Base-by-base conservation (phyloP, 2,113 vertebrate genomes). In the Scytalopus superciliaris region DNA sequence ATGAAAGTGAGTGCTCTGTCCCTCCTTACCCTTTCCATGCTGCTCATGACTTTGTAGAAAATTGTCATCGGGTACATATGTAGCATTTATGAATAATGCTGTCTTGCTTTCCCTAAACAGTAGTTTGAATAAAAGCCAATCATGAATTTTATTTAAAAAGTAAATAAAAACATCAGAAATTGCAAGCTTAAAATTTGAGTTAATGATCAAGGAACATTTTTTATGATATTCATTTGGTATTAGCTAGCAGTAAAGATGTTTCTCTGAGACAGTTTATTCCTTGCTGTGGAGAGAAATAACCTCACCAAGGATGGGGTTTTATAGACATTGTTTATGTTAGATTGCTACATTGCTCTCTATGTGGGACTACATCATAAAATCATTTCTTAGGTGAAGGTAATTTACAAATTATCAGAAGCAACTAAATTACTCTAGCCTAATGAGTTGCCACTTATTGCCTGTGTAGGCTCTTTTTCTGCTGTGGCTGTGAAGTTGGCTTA, bases 381-480 rank as follows among this genome's bases (percentile, higher is more conserved):
- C 25, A 67, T 91, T 93, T 21, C 10, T 69, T 94, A 80, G 72
- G 82, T 93, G 87, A 83, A 90, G 28, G 83, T 86, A 94, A 95
- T 92, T 95, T 95, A 84, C 60, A 93, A 94, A 92, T 92, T 27
- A 90, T 96, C 59, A 80, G 92, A 86, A 90, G 92, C 76, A 81
- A 94, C 68, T 59, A 93, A 94, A 96, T 95, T 94, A 81, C 83
- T 89, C 42, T 47, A 74, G 67, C 83, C 94, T 90, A 95, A 97
- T 92, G 83, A 94, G 45, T 95, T 94, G 83, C 87, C 70, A 81
- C 53, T 91, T 97, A 94, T 8, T 96, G 94, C 94, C 73, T 86
- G 72, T 89, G 89, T 89, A 95, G 86, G 90, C 90, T 96, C 35
- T 93, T 96, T 87, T 94, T 92, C 63, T 96, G 86, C 90, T 94